Conservation (phyloP, 2,797 vertebrate genomes). For the Enoplosus armatus region DNA sequence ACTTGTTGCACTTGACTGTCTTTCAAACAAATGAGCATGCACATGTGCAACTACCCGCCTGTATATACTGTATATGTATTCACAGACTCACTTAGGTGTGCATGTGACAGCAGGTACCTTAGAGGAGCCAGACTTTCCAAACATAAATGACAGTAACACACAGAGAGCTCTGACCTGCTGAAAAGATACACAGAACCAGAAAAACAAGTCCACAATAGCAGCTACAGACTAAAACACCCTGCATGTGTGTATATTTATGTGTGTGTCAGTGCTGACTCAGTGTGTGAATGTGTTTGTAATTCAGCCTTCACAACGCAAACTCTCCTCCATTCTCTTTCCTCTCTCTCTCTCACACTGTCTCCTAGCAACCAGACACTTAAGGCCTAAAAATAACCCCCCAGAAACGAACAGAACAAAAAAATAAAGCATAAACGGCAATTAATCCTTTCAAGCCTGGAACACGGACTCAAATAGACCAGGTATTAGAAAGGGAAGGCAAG, state of each 20-base stretch:
- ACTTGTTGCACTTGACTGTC: conserved; percentile 19
- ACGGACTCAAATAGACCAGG: conserved; percentile 81
- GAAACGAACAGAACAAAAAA: conserved; percentile 88
- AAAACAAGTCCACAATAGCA: conserved; percentile 84
- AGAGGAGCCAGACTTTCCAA: conserved; percentile 38
- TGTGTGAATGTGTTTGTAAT: conserved; percentile 87
- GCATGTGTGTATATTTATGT: conserved; percentile 60
- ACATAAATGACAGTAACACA: conserved; percentile 65
- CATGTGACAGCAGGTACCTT: conserved; percentile 40
- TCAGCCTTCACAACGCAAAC: conserved; percentile 87
- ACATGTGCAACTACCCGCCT: background rate
- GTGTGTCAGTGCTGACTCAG: conserved; percentile 85
- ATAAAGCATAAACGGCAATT: conserved; percentile 87
- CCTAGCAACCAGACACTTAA: conserved; percentile 90
- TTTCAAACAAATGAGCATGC: conserved; percentile 12
- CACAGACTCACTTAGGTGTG: conserved; percentile 6
- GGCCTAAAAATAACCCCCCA: conserved; percentile 88
- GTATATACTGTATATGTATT: background rate
- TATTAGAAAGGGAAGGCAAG: conserved; percentile 66
- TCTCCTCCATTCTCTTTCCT: conserved; percentile 76
- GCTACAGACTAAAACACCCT: conserved; percentile 71
- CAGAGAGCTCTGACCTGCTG: conserved; percentile 50
- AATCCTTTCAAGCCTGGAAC: conserved; percentile 85
- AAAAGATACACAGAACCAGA: conserved; percentile 79
- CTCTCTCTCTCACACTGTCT: conserved; percentile 80